Evolutionary conservation across 1,140 invertebrate species (phyloP).

Genomic region (Spodoptera litura): DNA sequence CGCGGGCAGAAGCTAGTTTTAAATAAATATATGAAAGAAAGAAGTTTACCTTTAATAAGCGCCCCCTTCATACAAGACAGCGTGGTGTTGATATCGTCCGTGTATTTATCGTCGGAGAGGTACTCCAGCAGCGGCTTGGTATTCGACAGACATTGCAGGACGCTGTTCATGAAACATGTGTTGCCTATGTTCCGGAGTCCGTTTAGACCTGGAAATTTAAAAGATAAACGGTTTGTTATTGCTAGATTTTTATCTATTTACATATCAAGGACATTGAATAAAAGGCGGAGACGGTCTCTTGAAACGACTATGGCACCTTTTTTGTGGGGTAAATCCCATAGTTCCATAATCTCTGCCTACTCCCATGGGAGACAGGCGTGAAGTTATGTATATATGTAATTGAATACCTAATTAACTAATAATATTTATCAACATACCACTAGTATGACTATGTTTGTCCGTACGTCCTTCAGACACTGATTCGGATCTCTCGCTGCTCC

Average conservation of each 20-base stretch:
- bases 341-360: too few species aligned
- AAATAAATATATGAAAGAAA: too few species aligned
- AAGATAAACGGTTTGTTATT: not conserved
- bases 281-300: too few species aligned
- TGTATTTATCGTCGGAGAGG: conserved; percentile 89
- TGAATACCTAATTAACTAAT: too few species aligned
- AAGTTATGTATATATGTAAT: too few species aligned
- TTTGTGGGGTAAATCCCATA: too few species aligned
- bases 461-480: conserved; percentile 55
- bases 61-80: conserved; percentile 94
- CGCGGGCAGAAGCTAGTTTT: too few species aligned
- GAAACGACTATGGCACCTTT: too few species aligned
- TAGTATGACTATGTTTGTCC: conserved; percentile 69
- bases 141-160: conserved; percentile 97
- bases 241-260: too few species aligned
- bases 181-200: conserved; percentile 97
- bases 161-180: conserved; percentile 99
- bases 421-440: conserved; percentile 62
- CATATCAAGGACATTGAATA: too few species aligned
- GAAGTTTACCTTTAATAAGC: conserved; percentile 88
- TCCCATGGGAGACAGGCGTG: too few species aligned
- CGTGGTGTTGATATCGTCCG: conserved; percentile 91
- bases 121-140: conserved; percentile 93
- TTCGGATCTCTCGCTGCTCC: conserved; percentile 72
- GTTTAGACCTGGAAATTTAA: conserved; percentile 89